phyloP scores from a whole-genome alignment of 30 jellyfish, hydroid and myxozoan genomes.

The Aurelia sp. region DNA sequence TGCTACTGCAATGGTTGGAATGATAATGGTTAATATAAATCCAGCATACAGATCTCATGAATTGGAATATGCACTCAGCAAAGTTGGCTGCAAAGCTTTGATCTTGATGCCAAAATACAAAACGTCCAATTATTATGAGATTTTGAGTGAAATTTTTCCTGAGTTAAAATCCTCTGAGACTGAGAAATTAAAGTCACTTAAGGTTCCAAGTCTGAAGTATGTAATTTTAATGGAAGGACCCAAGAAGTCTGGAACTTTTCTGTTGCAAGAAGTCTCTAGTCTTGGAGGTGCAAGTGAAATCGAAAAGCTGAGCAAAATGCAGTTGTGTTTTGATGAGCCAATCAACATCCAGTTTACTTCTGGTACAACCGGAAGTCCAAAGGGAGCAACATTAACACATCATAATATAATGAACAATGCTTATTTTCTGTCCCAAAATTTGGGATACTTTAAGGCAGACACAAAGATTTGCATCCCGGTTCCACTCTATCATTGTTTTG shows the following conservation, averaged over 20 bases:
- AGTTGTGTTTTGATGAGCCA: slow-evolving; percentile 88
- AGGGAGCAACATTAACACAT: slow-evolving; percentile 92
- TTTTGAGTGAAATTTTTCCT: slow-evolving; percentile 64
- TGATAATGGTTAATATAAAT: slow-evolving; percentile 89
- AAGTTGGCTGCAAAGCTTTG: slow-evolving; percentile 84
- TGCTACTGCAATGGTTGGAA: slow-evolving; percentile 90
- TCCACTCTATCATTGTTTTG: slow-evolving; percentile 97
- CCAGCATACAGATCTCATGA: slow-evolving; percentile 85
- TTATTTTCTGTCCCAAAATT: slow-evolving; percentile 45
- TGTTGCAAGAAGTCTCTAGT: slow-evolving; percentile 55
- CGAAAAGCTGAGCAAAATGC: not conserved
- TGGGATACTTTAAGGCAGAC: slow-evolving; percentile 47
- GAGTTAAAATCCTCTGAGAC: slow-evolving; percentile 50
- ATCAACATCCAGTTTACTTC: slow-evolving; percentile 97
- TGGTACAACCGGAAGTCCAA: slow-evolving; percentile 98
- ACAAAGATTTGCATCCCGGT: slow-evolving; percentile 91
- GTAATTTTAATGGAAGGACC: slow-evolving; percentile 54
- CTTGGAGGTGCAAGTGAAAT: slow-evolving; percentile 61
- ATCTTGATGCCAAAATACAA: slow-evolving; percentile 74
- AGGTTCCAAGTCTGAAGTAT: slow-evolving; percentile 35
- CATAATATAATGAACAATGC: slow-evolving; percentile 91
- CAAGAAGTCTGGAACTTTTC: slow-evolving; percentile 64
- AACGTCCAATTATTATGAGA: slow-evolving; percentile 78
- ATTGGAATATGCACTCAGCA: slow-evolving; percentile 76
- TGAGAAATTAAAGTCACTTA: slow-evolving; percentile 60